phyloP scores from a whole-genome alignment of 2,888 invertebrate species.

The Bombylius major region DNA sequence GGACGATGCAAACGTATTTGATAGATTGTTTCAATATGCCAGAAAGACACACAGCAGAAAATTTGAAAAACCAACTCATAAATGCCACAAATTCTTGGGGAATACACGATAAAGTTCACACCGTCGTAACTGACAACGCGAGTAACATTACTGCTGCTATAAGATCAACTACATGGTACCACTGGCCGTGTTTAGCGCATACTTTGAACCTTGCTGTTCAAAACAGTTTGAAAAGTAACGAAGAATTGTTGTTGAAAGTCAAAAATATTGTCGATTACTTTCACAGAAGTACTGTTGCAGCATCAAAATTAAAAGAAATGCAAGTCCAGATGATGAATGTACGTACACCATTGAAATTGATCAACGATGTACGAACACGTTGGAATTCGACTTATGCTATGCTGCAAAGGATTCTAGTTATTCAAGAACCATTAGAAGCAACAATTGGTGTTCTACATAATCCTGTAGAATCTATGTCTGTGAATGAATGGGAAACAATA shows the following conservation, averaged over 20 bases:
- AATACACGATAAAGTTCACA: no score
- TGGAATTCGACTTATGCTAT: slow-evolving; percentile 18
- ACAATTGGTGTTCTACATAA: background rate
- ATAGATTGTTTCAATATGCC: no score
- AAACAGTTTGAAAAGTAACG: no score
- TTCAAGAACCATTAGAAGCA: slow-evolving; percentile 12
- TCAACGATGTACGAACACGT: slow-evolving; percentile 20
- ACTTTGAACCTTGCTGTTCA: background rate
- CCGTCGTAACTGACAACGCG: slow-evolving; percentile 17
- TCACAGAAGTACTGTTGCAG: background rate
- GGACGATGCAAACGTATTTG: no score
- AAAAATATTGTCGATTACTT: slow-evolving; percentile 1
- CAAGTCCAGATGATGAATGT: background rate
- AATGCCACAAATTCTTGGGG: no score
- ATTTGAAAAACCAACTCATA: background rate
- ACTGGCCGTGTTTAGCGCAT: background rate
- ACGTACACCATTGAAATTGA: slow-evolving; percentile 16
- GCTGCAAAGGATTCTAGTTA: slow-evolving; percentile 16
- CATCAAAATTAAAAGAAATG: background rate
- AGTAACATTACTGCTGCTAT: slow-evolving; percentile 18
- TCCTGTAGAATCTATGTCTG: background rate
- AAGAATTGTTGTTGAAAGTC: background rate
- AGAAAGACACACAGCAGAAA: background rate
- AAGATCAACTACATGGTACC: slow-evolving; percentile 15
- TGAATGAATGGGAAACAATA: background rate